Evolutionary conservation across 2,888 invertebrate genomes (phyloP), one percentile per base, ranked within the genome.

Genomic region (Caenorhabditis doughertyi): DNA sequence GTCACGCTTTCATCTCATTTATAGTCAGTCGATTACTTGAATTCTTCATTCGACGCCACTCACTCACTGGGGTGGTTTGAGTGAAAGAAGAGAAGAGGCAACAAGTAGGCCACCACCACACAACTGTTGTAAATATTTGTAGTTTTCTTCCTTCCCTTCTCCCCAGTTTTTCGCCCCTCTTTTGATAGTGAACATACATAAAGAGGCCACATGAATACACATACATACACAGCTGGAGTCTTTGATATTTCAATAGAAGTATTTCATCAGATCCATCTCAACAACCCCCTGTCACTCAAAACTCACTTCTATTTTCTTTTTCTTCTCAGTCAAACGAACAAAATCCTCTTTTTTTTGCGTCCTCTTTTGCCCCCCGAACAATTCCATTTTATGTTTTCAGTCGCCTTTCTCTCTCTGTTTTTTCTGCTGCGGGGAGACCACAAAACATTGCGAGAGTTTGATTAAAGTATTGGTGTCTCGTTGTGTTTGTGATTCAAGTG

Each of bases 121-220:
- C 67, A 21, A 65, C 49, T 49, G 68, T 56, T 71, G 70, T 58
- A 71, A 71, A 71, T 71, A 71, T 71, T 71, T 71, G 70, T 71
- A 71, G 70, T 58, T 58, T 71, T 71, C 56, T 51, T 47, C 27
- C 42, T 39, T 2, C 21, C 27, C n/a, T 39, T 58, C 16, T 42
- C 16, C 39, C 42, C n/a, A n/a, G n/a, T n/a, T n/a, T n/a, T n/a
- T n/a, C n/a, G n/a, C n/a, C n/a, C n/a, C n/a, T n/a, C 27, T 55
- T 53, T 44, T 56, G 55, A 68, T 60, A 60, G 60, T 42, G 60
- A 56, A 68, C 56, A 55, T 56, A 68, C 44, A 56, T 32, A 56
- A 42, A 55, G 44, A 64, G 27, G 16, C 42, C 56, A 32, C 56
- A 56, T 56, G 56, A 56, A 56, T 56, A 35, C 56, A 56, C 29